phyloP scores from a whole-genome alignment of 2,888 invertebrate genomes.

The Eledone cirrhosa region DNA sequence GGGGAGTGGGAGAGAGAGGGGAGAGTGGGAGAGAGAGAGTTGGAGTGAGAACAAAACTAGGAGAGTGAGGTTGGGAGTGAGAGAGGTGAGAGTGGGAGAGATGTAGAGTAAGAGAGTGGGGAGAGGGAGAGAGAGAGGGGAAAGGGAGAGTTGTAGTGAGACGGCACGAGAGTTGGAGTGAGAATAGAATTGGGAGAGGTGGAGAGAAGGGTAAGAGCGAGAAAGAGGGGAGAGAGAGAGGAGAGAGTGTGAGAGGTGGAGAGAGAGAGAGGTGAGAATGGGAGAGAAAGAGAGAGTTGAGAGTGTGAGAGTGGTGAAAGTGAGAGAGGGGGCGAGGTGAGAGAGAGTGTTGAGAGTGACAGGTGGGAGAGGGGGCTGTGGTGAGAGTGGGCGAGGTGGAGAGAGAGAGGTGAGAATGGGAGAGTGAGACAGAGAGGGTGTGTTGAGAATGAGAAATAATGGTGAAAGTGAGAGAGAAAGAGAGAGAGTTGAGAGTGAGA shows the following conservation, averaged over 20 bases:
- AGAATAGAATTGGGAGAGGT: too few relatives aligned
- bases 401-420: not conserved
- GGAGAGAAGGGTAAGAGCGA: too few relatives aligned
- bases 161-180: too few relatives aligned
- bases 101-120: not conserved
- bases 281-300: not conserved
- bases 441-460: not conserved
- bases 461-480: not conserved
- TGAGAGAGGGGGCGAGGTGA: not conserved
- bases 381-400: not conserved
- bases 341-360: not conserved
- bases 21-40: too few relatives aligned
- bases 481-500: too few relatives aligned
- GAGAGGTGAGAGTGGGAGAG: too few relatives aligned
- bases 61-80: too few relatives aligned
- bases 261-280: not conserved
- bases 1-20: too few relatives aligned
- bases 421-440: not conserved
- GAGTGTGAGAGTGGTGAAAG: not conserved
- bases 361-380: too few relatives aligned
- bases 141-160: not conserved
- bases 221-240: conserved; percentile 3
- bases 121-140: not conserved
- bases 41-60: too few relatives aligned
- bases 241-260: not conserved